Evolutionary conservation across 2,888 invertebrate species (phyloP), one percentile per base, ranked within the genome.

Genomic region (Lepidocyrtoides sp.): DNA sequence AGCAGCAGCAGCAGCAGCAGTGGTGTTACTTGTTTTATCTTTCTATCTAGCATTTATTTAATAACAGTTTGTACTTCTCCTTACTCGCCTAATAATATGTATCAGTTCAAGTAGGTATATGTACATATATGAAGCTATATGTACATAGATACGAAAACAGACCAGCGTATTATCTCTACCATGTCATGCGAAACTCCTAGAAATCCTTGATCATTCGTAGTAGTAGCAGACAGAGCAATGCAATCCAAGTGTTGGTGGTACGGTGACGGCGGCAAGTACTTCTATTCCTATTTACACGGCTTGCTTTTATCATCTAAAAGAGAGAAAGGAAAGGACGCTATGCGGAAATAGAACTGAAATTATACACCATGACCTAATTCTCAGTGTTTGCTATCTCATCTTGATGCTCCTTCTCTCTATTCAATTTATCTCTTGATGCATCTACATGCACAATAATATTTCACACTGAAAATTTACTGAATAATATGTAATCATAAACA

Each of bases 331-430:
- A 84, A 84, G 90, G 90, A 90, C 85, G 85, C 63, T 90, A 85
- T 90, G 85, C 90, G 90, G 90, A 90, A 90, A 90, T 90, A 85
- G 90, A 90, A 85, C 90, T 77, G 90, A 90, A 84, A 90, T 85
- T 90, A 85, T 85, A 84, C 69, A 85, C 90, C 90, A 84, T 90
- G 90, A 90, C 90, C 90, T 41, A 90, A 90, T 90, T 90, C 90
- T 85, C 90, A 83, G 60, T 75, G 23, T 51, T 26, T 83, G 63
- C 83, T 82, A 57, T 83, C 83, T 83, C 83, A 57, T 82, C 83
- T 72, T 82, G 51, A 75, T 79, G 51, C 32, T 87, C 66, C 5
- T 77, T 79, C 41, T 87, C 60, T 29, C 60, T 54, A 14, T n/a
- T 48, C 48, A 48, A n/a, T 63, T 7, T 44, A 36, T 82, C n/a